Evolutionary conservation across 2,113 vertebrate species (phyloP).

Genomic region (Neopipo cinnamomea): DNA sequence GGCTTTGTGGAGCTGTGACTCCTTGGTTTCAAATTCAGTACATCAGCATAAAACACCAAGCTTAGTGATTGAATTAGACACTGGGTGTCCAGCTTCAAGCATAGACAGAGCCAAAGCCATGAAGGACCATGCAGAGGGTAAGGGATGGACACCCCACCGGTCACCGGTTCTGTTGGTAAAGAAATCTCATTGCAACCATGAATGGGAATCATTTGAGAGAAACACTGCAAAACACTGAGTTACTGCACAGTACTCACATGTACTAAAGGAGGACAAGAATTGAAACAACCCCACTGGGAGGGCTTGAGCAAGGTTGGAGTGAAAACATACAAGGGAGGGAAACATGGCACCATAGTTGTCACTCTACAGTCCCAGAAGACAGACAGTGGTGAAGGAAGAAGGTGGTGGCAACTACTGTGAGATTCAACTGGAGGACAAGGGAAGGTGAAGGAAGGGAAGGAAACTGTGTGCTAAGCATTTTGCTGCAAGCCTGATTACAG

Average conservation of each 20-base stretch:
- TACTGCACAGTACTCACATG: neutral
- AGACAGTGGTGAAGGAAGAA: neutral
- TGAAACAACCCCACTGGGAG: neutral
- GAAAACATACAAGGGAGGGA: neutral
- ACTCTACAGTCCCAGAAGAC: neutral
- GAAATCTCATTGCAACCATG: neutral
- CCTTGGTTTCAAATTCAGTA: neutral
- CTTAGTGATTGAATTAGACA: neutral
- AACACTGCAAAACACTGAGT: neutral
- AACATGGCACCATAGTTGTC: neutral
- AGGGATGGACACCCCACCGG: neutral
- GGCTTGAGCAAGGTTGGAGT: neutral
- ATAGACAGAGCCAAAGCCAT: neutral
- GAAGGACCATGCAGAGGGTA: neutral
- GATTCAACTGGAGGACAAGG: neutral
- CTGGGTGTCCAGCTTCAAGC: neutral
- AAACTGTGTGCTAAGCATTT: conserved; percentile 24
- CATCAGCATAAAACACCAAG: neutral
- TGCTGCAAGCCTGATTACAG: conserved; percentile 16
- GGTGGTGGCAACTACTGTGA: neutral
- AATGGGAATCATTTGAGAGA: neutral
- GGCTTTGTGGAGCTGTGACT: neutral
- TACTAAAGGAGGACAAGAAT: neutral
- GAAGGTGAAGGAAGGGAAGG: neutral
- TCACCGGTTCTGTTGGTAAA: neutral